phyloP scores from a whole-genome alignment of 2,113 vertebrate genomes.

The Phaetusa simplex region DNA sequence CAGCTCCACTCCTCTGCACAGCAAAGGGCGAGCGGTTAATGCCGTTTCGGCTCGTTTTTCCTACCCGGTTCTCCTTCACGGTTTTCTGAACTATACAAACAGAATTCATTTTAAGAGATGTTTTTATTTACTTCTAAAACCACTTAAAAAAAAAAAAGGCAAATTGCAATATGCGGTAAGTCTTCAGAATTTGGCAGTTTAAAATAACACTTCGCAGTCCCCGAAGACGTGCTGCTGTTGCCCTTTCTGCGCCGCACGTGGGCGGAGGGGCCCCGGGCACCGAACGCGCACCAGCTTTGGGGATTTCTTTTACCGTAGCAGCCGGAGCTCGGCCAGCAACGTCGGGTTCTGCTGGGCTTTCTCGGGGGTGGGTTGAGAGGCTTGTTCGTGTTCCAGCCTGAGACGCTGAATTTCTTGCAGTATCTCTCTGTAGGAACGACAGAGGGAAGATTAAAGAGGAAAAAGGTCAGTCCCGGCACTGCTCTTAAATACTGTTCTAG shows the following conservation, averaged over 20 bases:
- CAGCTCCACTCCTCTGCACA: background rate
- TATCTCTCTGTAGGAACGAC: conserved; percentile 81
- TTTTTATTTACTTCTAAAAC: background rate
- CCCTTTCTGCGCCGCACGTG: fast-evolving
- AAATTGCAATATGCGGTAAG: background rate
- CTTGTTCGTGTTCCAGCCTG: conserved; percentile 91
- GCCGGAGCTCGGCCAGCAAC: conserved; percentile 87
- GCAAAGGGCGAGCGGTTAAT: background rate
- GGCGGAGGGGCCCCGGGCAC: fast-evolving
- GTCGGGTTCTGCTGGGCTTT: conserved; percentile 97
- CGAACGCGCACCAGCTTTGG: fast-evolving
- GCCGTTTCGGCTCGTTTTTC: background rate
- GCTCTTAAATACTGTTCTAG: fast-evolving
- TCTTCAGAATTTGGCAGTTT: background rate
- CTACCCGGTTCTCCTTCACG: background rate
- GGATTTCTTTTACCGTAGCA: conserved; percentile 78
- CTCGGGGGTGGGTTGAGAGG: conserved; percentile 92
- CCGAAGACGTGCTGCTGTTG: fast-evolving
- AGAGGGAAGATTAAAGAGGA: background rate
- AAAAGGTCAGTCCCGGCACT: background rate
- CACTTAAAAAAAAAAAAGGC: background rate
- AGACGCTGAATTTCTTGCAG: conserved; percentile 95
- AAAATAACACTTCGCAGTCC: background rate
- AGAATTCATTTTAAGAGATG: background rate
- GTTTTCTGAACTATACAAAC: background rate